Evolutionary conservation across 2,797 vertebrate genomes (phyloP), one percentile per base, ranked within the genome.

Genomic region (Sebastes kiyomatsui): DNA sequence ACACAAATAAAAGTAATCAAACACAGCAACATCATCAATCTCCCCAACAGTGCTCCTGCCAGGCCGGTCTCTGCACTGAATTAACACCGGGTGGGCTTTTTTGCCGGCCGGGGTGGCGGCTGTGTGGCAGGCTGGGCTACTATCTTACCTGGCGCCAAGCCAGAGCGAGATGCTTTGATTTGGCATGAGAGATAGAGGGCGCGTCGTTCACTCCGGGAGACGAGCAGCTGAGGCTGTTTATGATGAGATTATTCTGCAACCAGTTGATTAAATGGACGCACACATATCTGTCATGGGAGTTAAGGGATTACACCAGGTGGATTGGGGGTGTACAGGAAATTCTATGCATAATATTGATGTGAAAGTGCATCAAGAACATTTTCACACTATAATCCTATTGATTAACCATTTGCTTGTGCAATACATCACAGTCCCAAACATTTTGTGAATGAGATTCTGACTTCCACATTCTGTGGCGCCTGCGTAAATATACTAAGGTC

Each of bases 1-100:
- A 84, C 85, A 86, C 85, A 92, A 93, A 94, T 89, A 86, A 94
- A 94, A 93, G 92, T 94, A 95, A 95, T 95, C 93, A 94, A 94
- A 94, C 80, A 66, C 84, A 88, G 84, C 79, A 89, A 81, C 90
- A 90, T 90, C 90, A 94, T 94, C 93, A 93, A 92, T 94, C 92
- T 90, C 83, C 81, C 59, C 68, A 82, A 77, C 84, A 72, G 81
- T 82, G 76, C 7, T 12, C 71, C 85, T 92, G 93, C 87, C 93
- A 92, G 81, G 67, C 76, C 33, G 75, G 67, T 83, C 65, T 82
- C 66, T 71, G 72, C 79, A 76, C 86, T 80, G 88, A 91, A 94
- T 94, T 83, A 91, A 88, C 90, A 75, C 76, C 7, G 76, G 84
- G 80, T 86, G 82, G 90, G 85, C 76, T 82, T 73, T 82, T 73